These are phyloP conservation scores for Gnatocerus cornutus DNA, from an alignment of 2,888 invertebrate species.

Conservation along the genomic window DNA sequence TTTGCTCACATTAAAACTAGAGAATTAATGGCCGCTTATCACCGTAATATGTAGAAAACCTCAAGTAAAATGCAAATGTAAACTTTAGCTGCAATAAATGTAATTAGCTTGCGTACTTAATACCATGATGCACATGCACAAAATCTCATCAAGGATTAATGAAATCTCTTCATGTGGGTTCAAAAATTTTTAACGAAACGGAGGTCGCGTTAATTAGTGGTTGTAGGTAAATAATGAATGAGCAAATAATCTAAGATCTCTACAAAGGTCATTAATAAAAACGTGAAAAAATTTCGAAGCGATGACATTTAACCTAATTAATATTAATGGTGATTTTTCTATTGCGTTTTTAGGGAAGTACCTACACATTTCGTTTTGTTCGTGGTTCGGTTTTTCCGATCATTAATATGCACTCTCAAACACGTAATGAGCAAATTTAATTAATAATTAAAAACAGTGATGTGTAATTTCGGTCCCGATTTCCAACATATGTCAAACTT, in stretches of 20 bases:
- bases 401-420: conserved; percentile 5
- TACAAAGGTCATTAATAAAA: conserved; percentile 15
- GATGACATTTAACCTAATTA: conserved; percentile 29
- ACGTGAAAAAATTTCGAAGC: conserved; percentile 18
- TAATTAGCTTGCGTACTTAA: neutral
- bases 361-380: conserved; percentile 8
- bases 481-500: conserved; percentile 15
- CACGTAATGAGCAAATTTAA: neutral
- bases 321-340: conserved; percentile 22
- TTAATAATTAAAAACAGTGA: neutral
- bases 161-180: conserved; percentile 1
- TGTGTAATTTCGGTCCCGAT: too few relatives aligned
- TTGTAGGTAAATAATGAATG: neutral
- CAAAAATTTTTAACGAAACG: conserved; percentile 4
- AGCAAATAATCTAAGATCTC: conserved; percentile 13
- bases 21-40: too few relatives aligned
- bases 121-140: neutral
- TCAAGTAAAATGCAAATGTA: conserved; percentile 4
- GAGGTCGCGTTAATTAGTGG: conserved; percentile 13
- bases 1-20: too few relatives aligned
- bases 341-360: conserved; percentile 16
- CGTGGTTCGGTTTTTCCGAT: conserved; percentile 20
- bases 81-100: conserved; percentile 4
- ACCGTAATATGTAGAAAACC: too few relatives aligned
- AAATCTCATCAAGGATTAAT: conserved; percentile 6